Percentiles rank a stretch among this genome's conserved stretches.
Evolutionary conservation across 2,888 invertebrate species (phyloP).

Genomic region (Stenotaenia linearis): DNA sequence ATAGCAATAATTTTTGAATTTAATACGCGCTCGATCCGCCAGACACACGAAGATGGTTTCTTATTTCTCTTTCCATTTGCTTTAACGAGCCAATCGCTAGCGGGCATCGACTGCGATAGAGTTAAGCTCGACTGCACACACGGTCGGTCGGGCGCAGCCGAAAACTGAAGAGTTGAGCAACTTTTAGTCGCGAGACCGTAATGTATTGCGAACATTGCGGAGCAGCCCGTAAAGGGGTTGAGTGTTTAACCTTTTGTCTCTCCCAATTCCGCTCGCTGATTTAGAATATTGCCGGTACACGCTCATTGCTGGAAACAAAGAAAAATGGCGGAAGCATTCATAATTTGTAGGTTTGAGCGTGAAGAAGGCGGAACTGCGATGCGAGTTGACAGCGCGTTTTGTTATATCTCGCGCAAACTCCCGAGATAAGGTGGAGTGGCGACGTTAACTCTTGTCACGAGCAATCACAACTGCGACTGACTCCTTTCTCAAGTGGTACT

Average conservation of each 20-base stretch:
- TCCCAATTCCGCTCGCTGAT: not conserved
- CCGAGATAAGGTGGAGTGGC: not conserved
- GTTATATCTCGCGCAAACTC: not conserved
- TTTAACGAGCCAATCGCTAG: slow-evolving; percentile 18
- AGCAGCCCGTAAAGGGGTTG: not conserved
- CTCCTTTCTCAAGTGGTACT: slow-evolving; percentile 11
- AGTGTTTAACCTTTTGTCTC: not conserved
- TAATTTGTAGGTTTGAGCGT: not conserved
- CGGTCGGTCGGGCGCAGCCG: no score
- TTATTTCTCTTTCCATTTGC: slow-evolving; percentile 13
- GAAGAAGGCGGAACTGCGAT: not conserved
- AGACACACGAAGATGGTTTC: not conserved
- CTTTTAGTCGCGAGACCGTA: not conserved
- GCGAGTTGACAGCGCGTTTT: not conserved
- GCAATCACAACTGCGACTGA: not conserved
- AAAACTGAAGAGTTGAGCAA: no score
- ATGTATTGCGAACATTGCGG: not conserved
- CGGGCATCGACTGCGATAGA: not conserved
- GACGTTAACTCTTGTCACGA: slow-evolving; percentile 19
- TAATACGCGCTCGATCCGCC: slow-evolving; percentile 5
- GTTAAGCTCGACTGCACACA: not conserved
- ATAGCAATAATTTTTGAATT: slow-evolving; percentile 24
- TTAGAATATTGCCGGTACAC: not conserved
- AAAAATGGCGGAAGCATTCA: not conserved
- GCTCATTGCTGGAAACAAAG: no score